Evolutionary conservation across 2,888 invertebrate species (phyloP).

Genomic region (Gasteruption jaculator): DNA sequence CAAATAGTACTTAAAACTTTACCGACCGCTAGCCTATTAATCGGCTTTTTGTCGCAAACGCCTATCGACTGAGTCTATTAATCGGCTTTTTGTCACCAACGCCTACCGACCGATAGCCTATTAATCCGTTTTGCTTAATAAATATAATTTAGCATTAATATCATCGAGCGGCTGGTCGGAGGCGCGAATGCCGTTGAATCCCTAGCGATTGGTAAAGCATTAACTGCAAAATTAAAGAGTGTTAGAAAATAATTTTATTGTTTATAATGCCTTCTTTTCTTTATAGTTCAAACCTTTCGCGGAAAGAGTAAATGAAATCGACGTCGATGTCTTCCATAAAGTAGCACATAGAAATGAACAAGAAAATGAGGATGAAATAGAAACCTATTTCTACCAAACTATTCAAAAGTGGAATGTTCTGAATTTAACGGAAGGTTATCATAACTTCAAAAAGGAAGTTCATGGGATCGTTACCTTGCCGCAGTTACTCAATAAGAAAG

Average conservation of each 20-base stretch:
- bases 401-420: constrained; percentile 86
- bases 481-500: constrained; percentile 77
- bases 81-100: too few relatives aligned
- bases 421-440: constrained; percentile 80
- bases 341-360: constrained; percentile 72
- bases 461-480: constrained; percentile 74
- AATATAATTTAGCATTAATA: background rate
- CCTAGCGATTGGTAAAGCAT: too few relatives aligned
- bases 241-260: background rate
- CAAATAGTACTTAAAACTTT: too few relatives aligned
- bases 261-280: constrained; percentile 9
- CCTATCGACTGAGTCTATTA: too few relatives aligned
- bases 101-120: too few relatives aligned
- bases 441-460: constrained; percentile 71
- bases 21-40: too few relatives aligned
- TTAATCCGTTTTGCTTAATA: too few relatives aligned
- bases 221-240: too few relatives aligned
- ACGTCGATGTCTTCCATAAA: constrained; percentile 82
- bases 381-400: constrained; percentile 77
- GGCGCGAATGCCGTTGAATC: too few relatives aligned
- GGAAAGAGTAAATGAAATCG: constrained; percentile 79
- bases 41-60: too few relatives aligned
- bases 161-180: too few relatives aligned
- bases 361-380: constrained; percentile 64
- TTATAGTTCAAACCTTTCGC: constrained; percentile 82